These are phyloP conservation scores for Heterodera schachtii DNA, from an alignment of 1,140 invertebrate genomes.

Conservation along the genomic window DNA sequence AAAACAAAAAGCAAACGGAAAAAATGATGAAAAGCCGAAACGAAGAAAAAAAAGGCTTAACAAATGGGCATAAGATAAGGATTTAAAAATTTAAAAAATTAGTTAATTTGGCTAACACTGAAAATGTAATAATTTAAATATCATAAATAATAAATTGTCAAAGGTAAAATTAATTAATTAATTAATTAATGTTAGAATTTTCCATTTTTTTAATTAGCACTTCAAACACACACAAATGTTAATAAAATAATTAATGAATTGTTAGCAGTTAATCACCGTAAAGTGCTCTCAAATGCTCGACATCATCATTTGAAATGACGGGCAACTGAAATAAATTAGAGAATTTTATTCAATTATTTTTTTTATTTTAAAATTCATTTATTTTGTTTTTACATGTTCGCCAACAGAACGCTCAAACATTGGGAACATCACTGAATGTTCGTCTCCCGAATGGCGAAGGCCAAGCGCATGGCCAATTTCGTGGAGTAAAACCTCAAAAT, in stretches of 20 bases:
- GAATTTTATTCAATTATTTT: background rate
- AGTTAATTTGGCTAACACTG: too few relatives aligned
- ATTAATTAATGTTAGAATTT: background rate
- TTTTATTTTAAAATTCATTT: background rate
- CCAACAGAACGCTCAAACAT: constrained; percentile 45
- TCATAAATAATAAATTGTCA: too few relatives aligned
- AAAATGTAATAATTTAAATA: too few relatives aligned
- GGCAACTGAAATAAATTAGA: constrained; percentile 28
- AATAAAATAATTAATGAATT: too few relatives aligned
- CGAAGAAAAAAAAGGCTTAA: too few relatives aligned
- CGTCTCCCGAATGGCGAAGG: constrained; percentile 42
- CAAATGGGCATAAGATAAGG: too few relatives aligned
- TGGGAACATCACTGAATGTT: constrained; percentile 52
- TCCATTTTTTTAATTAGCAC: background rate
- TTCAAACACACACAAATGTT: background rate
- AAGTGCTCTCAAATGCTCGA: constrained; percentile 44
- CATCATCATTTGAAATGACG: constrained; percentile 49
- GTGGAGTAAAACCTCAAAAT: constrained; percentile 37
- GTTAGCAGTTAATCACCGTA: constrained; percentile 35
- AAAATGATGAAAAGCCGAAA: too few relatives aligned
- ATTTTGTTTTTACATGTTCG: constrained; percentile 16
- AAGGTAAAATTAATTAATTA: too few relatives aligned
- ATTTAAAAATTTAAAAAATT: too few relatives aligned
- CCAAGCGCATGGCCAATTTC: constrained; percentile 55
- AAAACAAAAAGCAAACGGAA: too few relatives aligned